A percentile compares a stretch with the other conserved stretches of the same genome.
Conservation (phyloP, 2,113 vertebrate genomes). For the Lontra canadensis region DNA sequence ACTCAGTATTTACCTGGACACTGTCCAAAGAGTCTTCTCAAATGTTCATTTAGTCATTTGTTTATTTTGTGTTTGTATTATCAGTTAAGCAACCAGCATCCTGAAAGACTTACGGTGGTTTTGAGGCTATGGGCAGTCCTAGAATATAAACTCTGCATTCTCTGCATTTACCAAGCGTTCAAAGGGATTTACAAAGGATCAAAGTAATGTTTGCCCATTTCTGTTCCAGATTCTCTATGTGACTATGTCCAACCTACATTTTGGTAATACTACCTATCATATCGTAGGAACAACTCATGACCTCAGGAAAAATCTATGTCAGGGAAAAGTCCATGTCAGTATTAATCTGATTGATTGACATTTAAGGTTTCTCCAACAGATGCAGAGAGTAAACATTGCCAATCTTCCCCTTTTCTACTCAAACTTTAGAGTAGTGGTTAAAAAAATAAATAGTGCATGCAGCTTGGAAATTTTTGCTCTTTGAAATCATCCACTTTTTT, state of each 20-base stretch:
- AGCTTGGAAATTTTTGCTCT: neutral
- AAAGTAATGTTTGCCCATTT: neutral
- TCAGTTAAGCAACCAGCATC: neutral
- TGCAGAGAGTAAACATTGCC: neutral
- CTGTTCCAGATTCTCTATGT: neutral
- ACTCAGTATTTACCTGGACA: neutral
- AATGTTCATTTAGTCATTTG: neutral
- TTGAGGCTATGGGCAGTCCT: neutral
- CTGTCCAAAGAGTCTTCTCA: neutral
- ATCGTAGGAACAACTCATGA: neutral
- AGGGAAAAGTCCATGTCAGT: slow-evolving; percentile 21
- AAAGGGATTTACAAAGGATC: neutral
- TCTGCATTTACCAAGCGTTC: neutral
- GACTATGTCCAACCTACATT: neutral
- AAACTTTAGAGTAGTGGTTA: neutral
- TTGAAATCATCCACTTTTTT: neutral
- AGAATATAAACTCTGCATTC: neutral
- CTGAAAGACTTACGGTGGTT: neutral
- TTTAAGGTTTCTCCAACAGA: neutral
- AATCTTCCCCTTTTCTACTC: neutral
- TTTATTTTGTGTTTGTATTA: neutral
- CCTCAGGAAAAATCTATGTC: neutral
- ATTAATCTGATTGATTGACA: neutral
- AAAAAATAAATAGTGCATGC: neutral
- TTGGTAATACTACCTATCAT: neutral